Base-by-base conservation (phyloP, 2,797 vertebrate species). In the Sorex maritimensis region DNA sequence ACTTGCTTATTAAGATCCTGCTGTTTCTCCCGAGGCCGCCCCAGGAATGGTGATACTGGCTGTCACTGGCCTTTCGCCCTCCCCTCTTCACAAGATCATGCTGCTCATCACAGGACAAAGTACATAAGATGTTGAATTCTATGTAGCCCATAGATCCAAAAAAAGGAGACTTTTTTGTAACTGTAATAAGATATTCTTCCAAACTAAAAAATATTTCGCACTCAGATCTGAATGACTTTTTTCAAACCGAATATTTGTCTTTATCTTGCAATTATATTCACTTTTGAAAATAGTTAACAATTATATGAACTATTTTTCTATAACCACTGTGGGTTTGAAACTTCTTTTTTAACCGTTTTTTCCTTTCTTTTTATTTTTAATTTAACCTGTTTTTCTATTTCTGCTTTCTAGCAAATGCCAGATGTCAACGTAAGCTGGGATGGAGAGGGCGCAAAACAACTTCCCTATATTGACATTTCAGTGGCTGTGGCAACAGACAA, bases 401-500 rank as follows among this genome's bases (percentile, higher is more conserved):
- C 55, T 95, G 0, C 91, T 74, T 94, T 92, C 7, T 55, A 99
- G 99, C 99, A 99, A 98, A 98, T 99, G 98, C 99, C 99, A 74
- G 98, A 98, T 96, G 99, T 99, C 84, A 99, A 99, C 5, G 99
- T 98, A 88, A 98, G 98, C 69, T 99, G 99, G 99, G 98, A 98
- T 80, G 98, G 98, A 30, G 98, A 99, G 21, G 98, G 98, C 87
- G 98, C 99, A 41, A 98, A 95, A 90, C 98, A 98, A 15, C 98
- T 99, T 28, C 98, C 98, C 89, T 99, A 98, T 72, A 98, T 99
- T 96, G 99, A 99, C 97, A 99, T 99, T 95, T 98, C 99, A 77
- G 98, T 99, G 73, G 99, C 99, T 26, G 99, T 99, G 96, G 99
- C 99, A 44, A 99, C 99, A 0, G 99, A 99, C 81, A 98, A 98